Percentiles rank a stretch among this genome's conserved stretches.
Conservation (phyloP, 1,140 invertebrate genomes). For the Halictus rubicundus region DNA sequence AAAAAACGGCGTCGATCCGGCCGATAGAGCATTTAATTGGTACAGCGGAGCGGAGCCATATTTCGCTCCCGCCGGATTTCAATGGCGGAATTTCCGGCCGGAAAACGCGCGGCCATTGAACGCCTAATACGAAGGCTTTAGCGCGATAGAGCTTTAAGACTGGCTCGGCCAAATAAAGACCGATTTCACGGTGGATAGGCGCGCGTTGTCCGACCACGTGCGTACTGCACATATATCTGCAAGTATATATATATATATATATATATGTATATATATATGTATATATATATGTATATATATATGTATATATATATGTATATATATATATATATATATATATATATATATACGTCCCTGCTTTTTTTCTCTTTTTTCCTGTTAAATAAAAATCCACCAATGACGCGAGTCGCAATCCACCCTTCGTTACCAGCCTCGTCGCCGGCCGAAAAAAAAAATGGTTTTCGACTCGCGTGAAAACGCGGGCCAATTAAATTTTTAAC, state of each 20-base stretch:
- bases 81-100: slow-evolving; percentile 48
- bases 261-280: too few species aligned
- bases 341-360: too few species aligned
- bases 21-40: slow-evolving; percentile 60
- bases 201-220: slow-evolving; percentile 13
- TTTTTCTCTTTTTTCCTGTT: slow-evolving; percentile 4
- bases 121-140: slow-evolving; percentile 52
- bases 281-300: not conserved
- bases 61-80: slow-evolving; percentile 49
- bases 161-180: slow-evolving; percentile 28
- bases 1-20: slow-evolving; percentile 32
- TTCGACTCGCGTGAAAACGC: not conserved
- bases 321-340: not conserved
- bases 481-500: not conserved
- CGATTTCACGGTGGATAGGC: slow-evolving; percentile 35
- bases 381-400: slow-evolving; percentile 26
- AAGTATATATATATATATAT: not conserved
- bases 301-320: not conserved
- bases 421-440: not conserved
- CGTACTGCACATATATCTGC: not conserved
- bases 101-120: slow-evolving; percentile 25
- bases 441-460: not conserved
- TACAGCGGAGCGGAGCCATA: slow-evolving; percentile 36
- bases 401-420: slow-evolving; percentile 7
- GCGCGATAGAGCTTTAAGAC: slow-evolving; percentile 47